Evolutionary conservation across 2,888 invertebrate species (phyloP).

Genomic region (Clostera curtula): DNA sequence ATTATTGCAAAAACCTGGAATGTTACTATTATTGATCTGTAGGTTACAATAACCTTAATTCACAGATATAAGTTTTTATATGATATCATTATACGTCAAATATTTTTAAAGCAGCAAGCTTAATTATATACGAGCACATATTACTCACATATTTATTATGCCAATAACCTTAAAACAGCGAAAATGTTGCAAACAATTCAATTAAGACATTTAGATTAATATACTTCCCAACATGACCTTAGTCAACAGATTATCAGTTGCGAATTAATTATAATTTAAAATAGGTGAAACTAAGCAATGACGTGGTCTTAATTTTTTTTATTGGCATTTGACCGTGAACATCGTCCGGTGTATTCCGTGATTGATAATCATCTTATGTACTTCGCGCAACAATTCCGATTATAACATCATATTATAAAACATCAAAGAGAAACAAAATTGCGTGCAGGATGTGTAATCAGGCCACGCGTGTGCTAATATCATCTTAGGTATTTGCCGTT

Average conservation of each 20-base stretch:
- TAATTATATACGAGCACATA: too few relatives aligned
- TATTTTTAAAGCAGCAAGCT: too few relatives aligned
- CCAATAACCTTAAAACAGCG: background rate
- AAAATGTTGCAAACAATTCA: background rate
- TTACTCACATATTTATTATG: background rate
- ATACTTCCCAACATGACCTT: slow-evolving; percentile 1
- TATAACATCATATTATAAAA: too few relatives aligned
- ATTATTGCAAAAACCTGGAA: too few relatives aligned
- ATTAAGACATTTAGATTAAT: background rate
- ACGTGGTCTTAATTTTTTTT: slow-evolving; percentile 9
- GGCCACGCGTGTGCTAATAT: too few relatives aligned
- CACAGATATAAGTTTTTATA: too few relatives aligned
- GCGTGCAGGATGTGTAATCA: too few relatives aligned
- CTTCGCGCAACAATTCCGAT: slow-evolving; percentile 12
- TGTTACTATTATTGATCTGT: too few relatives aligned
- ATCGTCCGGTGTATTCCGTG: slow-evolving; percentile 28
- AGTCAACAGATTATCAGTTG: slow-evolving; percentile 5
- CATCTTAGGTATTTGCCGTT: too few relatives aligned
- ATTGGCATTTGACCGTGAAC: slow-evolving; percentile 14
- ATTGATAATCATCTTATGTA: slow-evolving; percentile 19
- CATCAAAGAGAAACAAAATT: too few relatives aligned
- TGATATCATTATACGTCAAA: too few relatives aligned
- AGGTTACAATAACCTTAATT: too few relatives aligned
- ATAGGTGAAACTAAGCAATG: slow-evolving; percentile 18
- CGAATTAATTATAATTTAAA: slow-evolving; percentile 12